Conservation (phyloP, 2,797 vertebrate genomes). For the Hoplostethus mediterraneus region DNA sequence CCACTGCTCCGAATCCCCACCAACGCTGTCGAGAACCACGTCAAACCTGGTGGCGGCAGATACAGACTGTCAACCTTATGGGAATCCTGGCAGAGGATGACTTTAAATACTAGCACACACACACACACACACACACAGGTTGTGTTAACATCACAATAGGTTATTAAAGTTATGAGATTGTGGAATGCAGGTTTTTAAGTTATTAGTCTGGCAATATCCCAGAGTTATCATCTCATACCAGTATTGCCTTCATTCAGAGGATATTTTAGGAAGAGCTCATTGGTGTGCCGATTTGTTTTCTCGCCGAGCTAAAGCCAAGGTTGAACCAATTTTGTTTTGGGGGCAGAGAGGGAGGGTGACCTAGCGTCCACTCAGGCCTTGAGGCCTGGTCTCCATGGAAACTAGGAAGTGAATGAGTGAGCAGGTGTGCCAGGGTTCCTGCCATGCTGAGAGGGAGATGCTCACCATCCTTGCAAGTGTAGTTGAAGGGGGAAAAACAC, state of each 20-base stretch:
- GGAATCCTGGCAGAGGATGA: neutral
- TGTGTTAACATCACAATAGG: no score
- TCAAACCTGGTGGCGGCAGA: constrained; percentile 87
- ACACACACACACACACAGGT: neutral
- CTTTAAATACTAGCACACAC: neutral
- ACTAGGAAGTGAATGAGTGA: constrained; percentile 54
- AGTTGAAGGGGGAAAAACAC: constrained; percentile 14
- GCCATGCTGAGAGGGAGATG: constrained; percentile 33
- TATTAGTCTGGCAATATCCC: neutral
- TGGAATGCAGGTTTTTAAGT: no score
- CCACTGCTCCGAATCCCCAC: constrained; percentile 91
- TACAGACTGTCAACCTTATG: constrained; percentile 4
- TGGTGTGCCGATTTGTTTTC: no score
- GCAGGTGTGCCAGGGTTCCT: constrained; percentile 33
- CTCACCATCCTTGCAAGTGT: constrained; percentile 42
- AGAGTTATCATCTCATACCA: neutral
- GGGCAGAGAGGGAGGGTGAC: neutral
- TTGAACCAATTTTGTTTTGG: neutral
- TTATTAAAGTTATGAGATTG: no score
- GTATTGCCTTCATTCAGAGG: neutral
- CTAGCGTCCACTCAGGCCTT: constrained; percentile 35
- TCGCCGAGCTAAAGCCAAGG: no score
- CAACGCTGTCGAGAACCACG: constrained; percentile 91
- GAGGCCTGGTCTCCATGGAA: constrained; percentile 70
- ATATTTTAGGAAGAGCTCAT: neutral